Base-by-base conservation (phyloP, 2,888 invertebrate species). In the Malthinus flaveolus region DNA sequence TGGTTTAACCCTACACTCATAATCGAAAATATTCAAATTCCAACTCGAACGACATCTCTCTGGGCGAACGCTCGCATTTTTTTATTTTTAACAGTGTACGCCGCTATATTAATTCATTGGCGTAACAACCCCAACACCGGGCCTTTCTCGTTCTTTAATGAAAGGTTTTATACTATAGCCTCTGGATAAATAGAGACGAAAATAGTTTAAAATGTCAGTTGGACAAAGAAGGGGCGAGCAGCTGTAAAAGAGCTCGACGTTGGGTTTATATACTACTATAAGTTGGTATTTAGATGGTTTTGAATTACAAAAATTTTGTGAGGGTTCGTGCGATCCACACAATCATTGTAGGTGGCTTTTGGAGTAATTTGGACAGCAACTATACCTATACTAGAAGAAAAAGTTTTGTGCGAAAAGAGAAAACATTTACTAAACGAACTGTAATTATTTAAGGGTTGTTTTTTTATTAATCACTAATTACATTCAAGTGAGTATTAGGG, bases 71-170 rank as follows among this genome's bases (percentile, higher is more conserved):
- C 5, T 5, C 2, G 23, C 23, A 3, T 23, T 23, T 23, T 23
- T 31, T 12, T 1, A 10, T 32, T 45, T 66, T 68, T 70, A 61
- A 60, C 71, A 70, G 70, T 69, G 70, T 71, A 70, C 50, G 31
- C 50, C 63, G 3, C 62, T 66, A 70, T 66, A 72, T 73, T 71
- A 73, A 72, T 71, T 71, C 71, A 71, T 71, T 71, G 71, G 71
- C 65, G 68, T 66, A 69, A 66, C 68, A 67, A 63, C 65, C 63
- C 68, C 69, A 67, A 64, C 67, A 69, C 70, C 70, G 67, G 70
- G 71, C 71, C 67, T 69, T 65, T 68, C 23, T 65, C 66, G 65
- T 62, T 66, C 69, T 23, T 23, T 69, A 66, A 60, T 60, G 67
- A 68, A 71, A 71, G 71, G 68, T 66, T 67, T 66, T 67, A n/a